Evolutionary conservation across 1,140 invertebrate species (phyloP), one percentile per base, ranked within the genome.

Genomic region (Trichoplusia ni): DNA sequence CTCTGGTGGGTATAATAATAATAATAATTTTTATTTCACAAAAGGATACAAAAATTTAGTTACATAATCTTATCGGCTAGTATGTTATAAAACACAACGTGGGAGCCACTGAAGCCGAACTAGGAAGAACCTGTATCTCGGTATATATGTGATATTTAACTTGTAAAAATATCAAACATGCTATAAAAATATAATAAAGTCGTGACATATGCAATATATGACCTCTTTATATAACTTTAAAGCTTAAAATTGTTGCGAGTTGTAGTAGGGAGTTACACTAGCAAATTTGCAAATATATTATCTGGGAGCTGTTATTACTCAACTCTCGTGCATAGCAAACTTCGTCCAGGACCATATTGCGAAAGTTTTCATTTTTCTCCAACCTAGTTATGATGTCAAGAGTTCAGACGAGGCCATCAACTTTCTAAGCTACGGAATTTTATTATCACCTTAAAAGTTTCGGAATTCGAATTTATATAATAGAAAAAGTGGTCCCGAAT

Each of bases 321-420:
- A 77, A 74, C 76, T 73, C 71, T 63, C 51, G 65, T 75, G 76
- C 69, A 76, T 71, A 69, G 49, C 35, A 66, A 77, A 77, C 69
- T 70, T 71, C 13, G 64, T 46, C 56, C 47, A 46, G 60, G 46
- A 68, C 63, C 76, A 75, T 82, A 82, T 82, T 82, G 71, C 67
- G 56, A 75, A 82, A 82, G 75, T 82, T 82, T 78, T 72, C 73
- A 78, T 78, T 80, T 82, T 80, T 80, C 73, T 75, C 70, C 73
- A 82, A 80, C 80, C 75, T 67, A 79, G 81, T 84, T 81, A 81
- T 64, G 70, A 75, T 69, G 71, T 71, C 69, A 73, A 53, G 63
- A 62, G 59, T 69, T 56, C 37, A 13, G 46, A 47, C 46, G 46
- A 37, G 42, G 46, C 44, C 67, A 66, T 71, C 65, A 75, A 73